Base-by-base conservation (phyloP, 2,888 invertebrate species). In the Polymixis lichenea region DNA sequence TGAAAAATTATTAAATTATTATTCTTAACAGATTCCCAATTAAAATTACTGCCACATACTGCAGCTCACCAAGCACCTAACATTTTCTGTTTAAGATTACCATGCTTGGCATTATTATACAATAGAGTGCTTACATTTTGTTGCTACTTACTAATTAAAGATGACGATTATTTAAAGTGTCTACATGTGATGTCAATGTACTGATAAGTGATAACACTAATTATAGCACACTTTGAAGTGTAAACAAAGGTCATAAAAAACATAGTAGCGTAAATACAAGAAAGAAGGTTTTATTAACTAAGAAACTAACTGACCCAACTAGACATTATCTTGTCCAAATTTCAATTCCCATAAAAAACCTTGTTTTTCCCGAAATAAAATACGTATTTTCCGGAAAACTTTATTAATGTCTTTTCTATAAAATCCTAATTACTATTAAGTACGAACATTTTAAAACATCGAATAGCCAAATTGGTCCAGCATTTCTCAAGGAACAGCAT, bases 191-290 rank as follows among this genome's bases (percentile, higher is more conserved):
- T 61, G 65, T 5, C 32, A 75, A 25, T 53, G 22, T 11, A 25
- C 38, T 65, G 25, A 58, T 55, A n/a, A 19, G 22, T 49, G 38
- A 49, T 25, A 58, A 58, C 17, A 32, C 9, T 25, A 61, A 22
- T n/a, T 69, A 15, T 22, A 28, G 3, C 15, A 28, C 43, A 53
- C 51, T 43, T 77, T 46, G 7, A 70, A 71, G 38, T 61, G 46
- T 71, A 49, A 78, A 72, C 72, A n/a, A 61, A 56, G 15, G n/a
- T 32, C 17, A 25, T 56, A 79, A 32, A 72, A n/a, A 3, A 38
- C 1, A 3, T 53, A 38, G 17, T 25, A 25, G 9, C 7, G 0
- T 49, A 49, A 61, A n/a, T 28, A 43, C 8, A 38, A 22, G 28
- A 19, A 75, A 5, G 38, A 38, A 60, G 25, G 15, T 51, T 51